Percentiles rank a stretch among this genome's conserved stretches.
Conservation (phyloP, 2,797 vertebrate species). For the Sandelia bainsii region DNA sequence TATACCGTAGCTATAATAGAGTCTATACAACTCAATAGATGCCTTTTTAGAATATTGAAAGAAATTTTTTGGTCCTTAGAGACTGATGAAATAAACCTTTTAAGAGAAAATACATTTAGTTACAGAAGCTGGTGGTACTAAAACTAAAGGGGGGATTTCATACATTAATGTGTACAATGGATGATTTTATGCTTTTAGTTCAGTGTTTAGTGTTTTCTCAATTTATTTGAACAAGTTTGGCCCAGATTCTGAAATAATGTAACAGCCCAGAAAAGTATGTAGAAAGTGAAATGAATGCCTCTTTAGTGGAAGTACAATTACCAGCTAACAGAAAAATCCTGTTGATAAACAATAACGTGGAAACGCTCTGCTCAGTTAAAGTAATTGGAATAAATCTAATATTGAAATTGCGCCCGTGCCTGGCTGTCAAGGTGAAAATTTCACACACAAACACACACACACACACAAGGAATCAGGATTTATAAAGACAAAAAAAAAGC, state of each 20-base stretch:
- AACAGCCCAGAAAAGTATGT: neutral
- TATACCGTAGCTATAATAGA: no score
- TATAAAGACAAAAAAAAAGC: slow-evolving; percentile 16
- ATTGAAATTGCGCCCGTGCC: slow-evolving; percentile 2
- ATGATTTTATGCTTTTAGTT: slow-evolving; percentile 3
- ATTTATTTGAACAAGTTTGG: neutral
- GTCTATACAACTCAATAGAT: no score
- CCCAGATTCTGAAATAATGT: slow-evolving; percentile 5
- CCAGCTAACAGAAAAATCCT: neutral
- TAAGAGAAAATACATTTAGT: no score
- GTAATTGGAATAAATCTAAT: slow-evolving; percentile 11
- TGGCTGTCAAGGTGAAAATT: slow-evolving; percentile 20
- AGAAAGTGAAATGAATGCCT: neutral
- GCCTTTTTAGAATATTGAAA: no score
- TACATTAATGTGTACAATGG: neutral
- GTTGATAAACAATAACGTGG: neutral
- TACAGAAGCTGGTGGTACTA: no score
- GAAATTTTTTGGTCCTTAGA: no score
- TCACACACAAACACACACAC: neutral
- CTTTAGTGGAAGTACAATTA: neutral
- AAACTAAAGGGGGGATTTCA: neutral
- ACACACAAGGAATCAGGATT: slow-evolving; percentile 5
- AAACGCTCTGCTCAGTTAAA: slow-evolving; percentile 5
- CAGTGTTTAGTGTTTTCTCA: slow-evolving; percentile 7
- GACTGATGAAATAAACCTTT: no score